Evolutionary conservation across 2,888 invertebrate species (phyloP).

Genomic region (Tetrapedia diversipes): DNA sequence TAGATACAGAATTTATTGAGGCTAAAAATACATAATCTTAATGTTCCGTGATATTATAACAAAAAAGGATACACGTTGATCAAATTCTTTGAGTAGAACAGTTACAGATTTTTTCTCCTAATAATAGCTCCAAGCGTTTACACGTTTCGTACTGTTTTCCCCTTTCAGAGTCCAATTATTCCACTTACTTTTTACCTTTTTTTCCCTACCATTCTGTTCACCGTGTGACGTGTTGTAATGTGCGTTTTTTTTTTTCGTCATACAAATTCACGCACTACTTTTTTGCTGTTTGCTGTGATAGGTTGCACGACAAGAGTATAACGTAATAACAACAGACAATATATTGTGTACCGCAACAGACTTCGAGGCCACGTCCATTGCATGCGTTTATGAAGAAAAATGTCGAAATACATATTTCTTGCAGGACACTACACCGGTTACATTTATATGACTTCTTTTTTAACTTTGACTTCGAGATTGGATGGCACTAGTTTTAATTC

Average conservation of each 20-base stretch:
- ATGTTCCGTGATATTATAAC: neutral
- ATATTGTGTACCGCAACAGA: slow-evolving; percentile 29
- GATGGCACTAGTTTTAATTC: neutral
- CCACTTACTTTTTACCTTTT: slow-evolving; percentile 7
- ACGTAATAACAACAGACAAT: slow-evolving; percentile 51
- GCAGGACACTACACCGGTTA: slow-evolving; percentile 4
- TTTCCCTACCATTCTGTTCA: neutral
- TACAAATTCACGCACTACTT: slow-evolving; percentile 50
- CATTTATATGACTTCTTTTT: neutral
- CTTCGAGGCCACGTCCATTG: slow-evolving; percentile 53
- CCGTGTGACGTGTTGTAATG: slow-evolving; percentile 13
- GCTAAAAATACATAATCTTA: too few species aligned
- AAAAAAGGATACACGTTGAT: neutral
- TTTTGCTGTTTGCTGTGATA: slow-evolving; percentile 39
- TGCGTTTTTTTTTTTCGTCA: slow-evolving; percentile 37
- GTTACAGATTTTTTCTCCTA: neutral
- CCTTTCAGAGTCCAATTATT: slow-evolving; percentile 10
- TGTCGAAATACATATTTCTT: slow-evolving; percentile 48
- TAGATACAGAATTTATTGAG: too few species aligned
- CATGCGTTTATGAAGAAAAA: slow-evolving; percentile 42
- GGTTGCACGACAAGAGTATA: slow-evolving; percentile 25
- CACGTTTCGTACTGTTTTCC: neutral
- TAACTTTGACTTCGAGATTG: neutral
- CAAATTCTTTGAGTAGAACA: neutral
- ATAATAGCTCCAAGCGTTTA: neutral